Percentiles rank a stretch among this genome's conserved stretches.
Evolutionary conservation across 2,888 invertebrate genomes (phyloP).

Genomic region (Papilio gigon): DNA sequence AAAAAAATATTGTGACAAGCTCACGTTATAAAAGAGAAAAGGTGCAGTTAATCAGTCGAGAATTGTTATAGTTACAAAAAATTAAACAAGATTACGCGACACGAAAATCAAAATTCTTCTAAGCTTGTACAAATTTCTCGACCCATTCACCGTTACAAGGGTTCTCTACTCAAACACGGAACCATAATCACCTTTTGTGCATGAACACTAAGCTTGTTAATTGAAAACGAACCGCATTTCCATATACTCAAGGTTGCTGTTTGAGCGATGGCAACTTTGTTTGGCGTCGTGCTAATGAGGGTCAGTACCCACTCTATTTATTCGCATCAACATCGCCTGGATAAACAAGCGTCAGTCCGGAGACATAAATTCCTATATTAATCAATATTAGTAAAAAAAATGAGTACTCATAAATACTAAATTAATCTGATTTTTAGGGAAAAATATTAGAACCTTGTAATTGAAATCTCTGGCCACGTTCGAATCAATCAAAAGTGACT

Average conservation of each 20-base stretch:
- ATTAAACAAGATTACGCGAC: neutral
- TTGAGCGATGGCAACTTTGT: neutral
- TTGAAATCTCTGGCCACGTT: too few species aligned
- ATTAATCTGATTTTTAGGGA: neutral
- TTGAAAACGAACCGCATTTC: neutral
- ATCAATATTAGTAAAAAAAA: neutral
- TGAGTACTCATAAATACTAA: neutral
- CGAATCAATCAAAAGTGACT: too few species aligned
- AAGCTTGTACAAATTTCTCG: slow-evolving; percentile 19
- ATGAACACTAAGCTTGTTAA: slow-evolving; percentile 12
- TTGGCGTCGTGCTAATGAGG: slow-evolving; percentile 28
- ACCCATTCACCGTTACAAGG: slow-evolving; percentile 2
- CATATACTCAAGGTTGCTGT: neutral
- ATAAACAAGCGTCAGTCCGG: slow-evolving; percentile 28
- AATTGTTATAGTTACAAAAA: neutral
- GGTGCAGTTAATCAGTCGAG: neutral
- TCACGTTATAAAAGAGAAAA: neutral
- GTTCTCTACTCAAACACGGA: slow-evolving; percentile 21
- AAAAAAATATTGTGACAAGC: too few species aligned
- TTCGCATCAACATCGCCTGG: slow-evolving; percentile 30
- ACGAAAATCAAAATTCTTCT: slow-evolving; percentile 14
- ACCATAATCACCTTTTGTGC: slow-evolving; percentile 33
- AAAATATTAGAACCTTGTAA: too few species aligned
- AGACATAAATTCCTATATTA: slow-evolving; percentile 9
- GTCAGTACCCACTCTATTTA: slow-evolving; percentile 32